Base-by-base conservation (phyloP, 2,113 vertebrate genomes). In the Fulmarus glacialis region DNA sequence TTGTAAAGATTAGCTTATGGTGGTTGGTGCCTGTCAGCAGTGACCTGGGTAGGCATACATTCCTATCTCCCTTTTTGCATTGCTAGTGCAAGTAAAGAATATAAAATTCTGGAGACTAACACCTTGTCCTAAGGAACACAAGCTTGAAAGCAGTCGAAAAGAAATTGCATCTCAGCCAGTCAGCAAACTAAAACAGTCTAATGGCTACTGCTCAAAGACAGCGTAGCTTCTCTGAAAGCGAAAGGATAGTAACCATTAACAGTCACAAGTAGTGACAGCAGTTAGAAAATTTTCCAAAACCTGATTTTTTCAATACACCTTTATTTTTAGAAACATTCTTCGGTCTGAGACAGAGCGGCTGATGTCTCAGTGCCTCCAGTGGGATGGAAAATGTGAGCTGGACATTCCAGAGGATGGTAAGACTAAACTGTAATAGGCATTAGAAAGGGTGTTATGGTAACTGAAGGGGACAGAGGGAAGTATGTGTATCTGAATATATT, bases 381-480 rank as follows among this genome's bases (percentile, higher is more conserved):
- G 99, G 99, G 98, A 99, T 66, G 79, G 45, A 29, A 98, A 98
- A 73, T 96, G 99, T 42, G 98, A 99, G 20, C 95, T 99, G 82
- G 98, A 99, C 72, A 98, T 99, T 75, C 99, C 99, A 67, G 99
- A 99, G 95, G 99, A 99, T 67, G 99, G 99, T 99, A 89, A 98
- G 99, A 96, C 36, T 15, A 8, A 75, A 20, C 48, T 68, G 47
- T 50, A 85, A 1, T 0, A 48, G n/a, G 19, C 21, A 11, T 19
- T 47, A 2, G 27, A 20, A 67, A 11, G 17, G 4, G 2, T 23
- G 2, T 47, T 38, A 1, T 1, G 2, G 60, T 43, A 64, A 7
- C 40, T 45, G 50, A 32, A 32, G 38, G 70, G 32, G 29, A 16
- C 43, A 62, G 67, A 43, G 23, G 11, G 50, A 45, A 74, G 20